Percentiles rank a stretch among this genome's conserved stretches.
phyloP scores from a whole-genome alignment of 2,797 vertebrate species.

The Tolypeutes matacus region DNA sequence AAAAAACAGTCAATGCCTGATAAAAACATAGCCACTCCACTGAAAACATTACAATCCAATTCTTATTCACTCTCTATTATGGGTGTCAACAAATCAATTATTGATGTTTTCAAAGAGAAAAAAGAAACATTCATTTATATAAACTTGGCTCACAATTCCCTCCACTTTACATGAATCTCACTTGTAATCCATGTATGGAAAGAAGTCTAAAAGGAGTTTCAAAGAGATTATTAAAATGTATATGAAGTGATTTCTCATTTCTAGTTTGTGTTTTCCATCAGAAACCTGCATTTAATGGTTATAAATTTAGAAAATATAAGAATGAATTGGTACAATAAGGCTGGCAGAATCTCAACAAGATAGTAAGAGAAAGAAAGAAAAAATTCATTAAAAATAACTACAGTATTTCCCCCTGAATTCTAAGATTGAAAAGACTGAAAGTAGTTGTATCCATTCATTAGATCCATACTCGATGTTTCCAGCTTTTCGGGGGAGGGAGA shows the following conservation, averaged over 20 bases:
- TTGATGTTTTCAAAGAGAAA: neutral
- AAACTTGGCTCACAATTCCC: neutral
- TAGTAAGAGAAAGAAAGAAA: neutral
- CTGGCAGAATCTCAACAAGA: neutral
- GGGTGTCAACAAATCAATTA: neutral
- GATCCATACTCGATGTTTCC: neutral
- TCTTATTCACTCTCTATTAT: constrained; percentile 11
- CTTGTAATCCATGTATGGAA: neutral
- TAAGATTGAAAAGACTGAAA: constrained; percentile 33
- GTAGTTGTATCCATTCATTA: neutral
- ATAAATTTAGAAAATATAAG: constrained; percentile 22
- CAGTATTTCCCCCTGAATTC: neutral
- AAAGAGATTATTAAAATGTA: constrained; percentile 16
- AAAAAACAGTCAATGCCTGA: neutral
- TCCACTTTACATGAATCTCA: neutral
- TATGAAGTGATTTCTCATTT: constrained; percentile 29
- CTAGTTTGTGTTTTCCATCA: constrained; percentile 42
- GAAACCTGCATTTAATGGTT: neutral
- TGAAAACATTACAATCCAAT: neutral
- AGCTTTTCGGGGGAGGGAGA: neutral
- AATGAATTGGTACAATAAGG: neutral
- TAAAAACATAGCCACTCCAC: neutral
- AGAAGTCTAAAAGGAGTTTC: neutral
- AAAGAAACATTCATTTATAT: neutral
- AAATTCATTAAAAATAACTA: neutral